Evolutionary conservation across 2,113 vertebrate species (phyloP), one percentile per base, ranked within the genome.

Genomic region (Silurus glanis): DNA sequence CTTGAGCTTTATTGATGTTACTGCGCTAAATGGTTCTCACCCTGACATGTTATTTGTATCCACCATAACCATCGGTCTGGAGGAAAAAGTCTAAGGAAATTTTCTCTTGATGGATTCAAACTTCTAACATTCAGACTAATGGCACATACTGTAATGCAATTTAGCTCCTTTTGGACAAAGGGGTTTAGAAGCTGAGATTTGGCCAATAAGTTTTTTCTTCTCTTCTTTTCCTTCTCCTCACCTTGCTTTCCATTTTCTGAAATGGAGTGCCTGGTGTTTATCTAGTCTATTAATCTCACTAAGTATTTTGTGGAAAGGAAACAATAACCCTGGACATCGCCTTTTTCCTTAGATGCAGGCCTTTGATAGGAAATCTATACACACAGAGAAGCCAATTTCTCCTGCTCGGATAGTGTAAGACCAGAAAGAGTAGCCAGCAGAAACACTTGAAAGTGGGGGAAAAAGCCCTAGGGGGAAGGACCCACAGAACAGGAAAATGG

Each of bases 311-410:
- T 93, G 92, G 89, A 85, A 91, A 88, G 86, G 89, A 93, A 91
- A 94, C 92, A 93, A 93, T 90, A 85, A 90, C 91, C 80, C 89
- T 90, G 92, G 90, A 62, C 87, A 92, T 92, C 87, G 90, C 91
- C 88, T 87, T 94, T 94, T 94, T 86, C 88, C 91, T 94, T 91
- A 93, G 94, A 93, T 86, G 89, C 92, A 80, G 87, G 87, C 80
- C 88, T 37, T 89, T 93, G 94, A 95, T 94, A 94, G 93, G 90
- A 94, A 94, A 94, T 94, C 92, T 92, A 93, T 94, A 94, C 86
- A 89, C 90, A 92, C 92, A 82, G 91, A 92, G 91, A 92, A 92
- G 91, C 93, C 94, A 93, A 94, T 95, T 94, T 94, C 92, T 91
- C 87, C 87, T 89, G 88, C 91, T 94, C 88, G 90, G 90, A 83